Percentiles rank a stretch among this genome's conserved stretches.
Evolutionary conservation across 2,113 vertebrate genomes (phyloP).

Genomic region (Corapipo altera): DNA sequence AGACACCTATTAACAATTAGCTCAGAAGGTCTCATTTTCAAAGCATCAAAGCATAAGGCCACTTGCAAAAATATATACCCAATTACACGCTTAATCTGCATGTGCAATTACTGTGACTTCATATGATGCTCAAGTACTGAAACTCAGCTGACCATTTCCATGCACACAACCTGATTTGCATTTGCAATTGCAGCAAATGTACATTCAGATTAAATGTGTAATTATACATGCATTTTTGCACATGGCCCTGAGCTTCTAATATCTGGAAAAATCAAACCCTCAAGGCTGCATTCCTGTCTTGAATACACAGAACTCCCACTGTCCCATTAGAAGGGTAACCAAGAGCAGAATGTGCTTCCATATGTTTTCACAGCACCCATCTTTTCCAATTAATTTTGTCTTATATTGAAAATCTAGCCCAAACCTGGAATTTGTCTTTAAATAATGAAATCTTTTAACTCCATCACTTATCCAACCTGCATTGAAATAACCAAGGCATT

Average conservation of each 20-base stretch:
- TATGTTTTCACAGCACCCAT: neutral
- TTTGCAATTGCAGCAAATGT: slow-evolving; percentile 14
- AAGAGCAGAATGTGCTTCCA: neutral
- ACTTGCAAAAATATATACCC: neutral
- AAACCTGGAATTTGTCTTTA: neutral
- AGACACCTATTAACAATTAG: neutral
- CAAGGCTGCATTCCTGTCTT: neutral
- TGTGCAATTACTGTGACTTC: slow-evolving; percentile 1
- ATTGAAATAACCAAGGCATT: neutral
- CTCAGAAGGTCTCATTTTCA: neutral
- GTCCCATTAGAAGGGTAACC: neutral
- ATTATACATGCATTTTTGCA: slow-evolving; percentile 11
- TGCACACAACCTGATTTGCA: neutral
- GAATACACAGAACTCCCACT: neutral
- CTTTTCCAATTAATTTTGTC: neutral
- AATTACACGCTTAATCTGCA: slow-evolving; percentile 23
- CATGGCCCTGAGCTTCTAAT: neutral
- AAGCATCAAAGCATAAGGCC: neutral
- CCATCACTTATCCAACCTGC: neutral
- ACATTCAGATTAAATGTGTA: neutral
- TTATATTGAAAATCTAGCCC: neutral
- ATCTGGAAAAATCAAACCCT: neutral
- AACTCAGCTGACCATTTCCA: neutral
- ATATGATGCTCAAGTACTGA: neutral
- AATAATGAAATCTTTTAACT: neutral